Percentiles rank a stretch among this genome's conserved stretches.
These are phyloP conservation scores for Acanthurus lineatus DNA, from an alignment of 2,797 vertebrate genomes.

Conservation along the genomic window DNA sequence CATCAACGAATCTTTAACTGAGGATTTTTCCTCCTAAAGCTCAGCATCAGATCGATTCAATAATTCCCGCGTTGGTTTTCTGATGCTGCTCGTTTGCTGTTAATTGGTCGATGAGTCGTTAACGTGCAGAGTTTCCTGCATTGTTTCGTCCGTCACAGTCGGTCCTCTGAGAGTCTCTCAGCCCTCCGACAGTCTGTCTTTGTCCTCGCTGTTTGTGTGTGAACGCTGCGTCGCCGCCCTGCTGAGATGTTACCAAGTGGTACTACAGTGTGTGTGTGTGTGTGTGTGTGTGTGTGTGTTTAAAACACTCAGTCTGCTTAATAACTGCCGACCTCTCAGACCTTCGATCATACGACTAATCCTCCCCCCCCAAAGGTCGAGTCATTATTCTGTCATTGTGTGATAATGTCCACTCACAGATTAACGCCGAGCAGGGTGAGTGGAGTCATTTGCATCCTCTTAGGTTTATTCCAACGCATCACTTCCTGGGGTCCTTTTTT, in stretches of 20 bases:
- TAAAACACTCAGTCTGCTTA: constrained; percentile 30
- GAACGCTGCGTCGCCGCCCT: constrained; percentile 43
- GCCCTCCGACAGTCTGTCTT: constrained; percentile 46
- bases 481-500: neutral
- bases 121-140: too few relatives aligned
- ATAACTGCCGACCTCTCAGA: constrained; percentile 46
- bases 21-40: neutral
- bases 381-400: constrained; percentile 41
- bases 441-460: constrained; percentile 8
- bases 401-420: constrained; percentile 30
- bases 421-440: constrained; percentile 15
- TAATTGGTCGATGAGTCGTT: too few relatives aligned
- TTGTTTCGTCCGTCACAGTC: constrained; percentile 22
- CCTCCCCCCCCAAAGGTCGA: constrained; percentile 51
- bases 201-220: constrained; percentile 56
- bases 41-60: too few relatives aligned
- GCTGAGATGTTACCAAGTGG: constrained; percentile 64
- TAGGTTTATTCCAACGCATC: constrained; percentile 8
- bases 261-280: constrained; percentile 34
- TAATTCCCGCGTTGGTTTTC: too few relatives aligned
- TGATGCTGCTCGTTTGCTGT: too few relatives aligned
- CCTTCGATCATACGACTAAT: constrained; percentile 52
- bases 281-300: constrained; percentile 19
- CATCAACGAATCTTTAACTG: neutral
- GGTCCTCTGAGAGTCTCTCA: neutral